Percentiles rank a stretch among this genome's conserved stretches.
phyloP scores from a whole-genome alignment of 2,888 invertebrate species.

The Tachina lurida region DNA sequence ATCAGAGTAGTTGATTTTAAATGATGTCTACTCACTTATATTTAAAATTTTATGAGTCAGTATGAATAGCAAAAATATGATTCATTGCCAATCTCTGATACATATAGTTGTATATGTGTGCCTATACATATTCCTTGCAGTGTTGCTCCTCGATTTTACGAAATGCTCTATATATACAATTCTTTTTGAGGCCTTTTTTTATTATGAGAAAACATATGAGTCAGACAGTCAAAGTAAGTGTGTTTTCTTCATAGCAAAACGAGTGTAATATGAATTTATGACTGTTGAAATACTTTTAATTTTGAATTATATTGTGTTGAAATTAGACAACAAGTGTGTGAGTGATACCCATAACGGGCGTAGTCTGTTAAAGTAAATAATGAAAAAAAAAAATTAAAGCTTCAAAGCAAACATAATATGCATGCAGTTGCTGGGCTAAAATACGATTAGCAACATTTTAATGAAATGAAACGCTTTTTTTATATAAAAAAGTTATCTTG shows the following conservation, averaged over 20 bases:
- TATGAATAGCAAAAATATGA: too few species aligned
- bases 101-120: not conserved
- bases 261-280: constrained; percentile 30
- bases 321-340: constrained; percentile 1
- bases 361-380: not conserved
- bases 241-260: not conserved
- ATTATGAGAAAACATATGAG: not conserved
- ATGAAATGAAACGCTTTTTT: too few species aligned
- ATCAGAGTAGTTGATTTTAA: too few species aligned
- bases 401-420: not conserved
- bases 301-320: constrained; percentile 24
- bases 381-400: not conserved
- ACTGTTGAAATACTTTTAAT: constrained; percentile 13
- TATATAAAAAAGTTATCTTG: too few species aligned
- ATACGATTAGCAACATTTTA: too few species aligned
- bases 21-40: too few species aligned
- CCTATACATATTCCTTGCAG: not conserved
- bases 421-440: too few species aligned
- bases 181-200: not conserved
- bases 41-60: too few species aligned
- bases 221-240: constrained; percentile 3
- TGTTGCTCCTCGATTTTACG: not conserved
- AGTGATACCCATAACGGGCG: not conserved
- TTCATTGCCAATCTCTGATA: too few species aligned
- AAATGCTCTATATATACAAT: not conserved